phyloP scores from a whole-genome alignment of 1,140 invertebrate genomes.

The Pseudomyrmex gracilis region DNA sequence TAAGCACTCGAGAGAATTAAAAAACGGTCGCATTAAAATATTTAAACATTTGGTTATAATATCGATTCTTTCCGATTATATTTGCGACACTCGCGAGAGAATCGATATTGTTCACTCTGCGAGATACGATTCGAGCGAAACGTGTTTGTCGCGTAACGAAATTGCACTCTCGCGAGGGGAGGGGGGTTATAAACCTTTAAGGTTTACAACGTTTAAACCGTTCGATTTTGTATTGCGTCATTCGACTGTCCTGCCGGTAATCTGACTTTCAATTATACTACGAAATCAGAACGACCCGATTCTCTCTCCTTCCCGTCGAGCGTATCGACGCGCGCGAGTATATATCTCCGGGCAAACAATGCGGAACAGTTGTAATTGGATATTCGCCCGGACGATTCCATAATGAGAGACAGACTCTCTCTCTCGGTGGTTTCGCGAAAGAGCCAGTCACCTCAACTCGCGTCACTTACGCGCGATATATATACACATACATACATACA shows the following conservation, averaged over 20 bases:
- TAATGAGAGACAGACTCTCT: conserved; percentile 30
- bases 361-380: conserved; percentile 41
- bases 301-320: background rate
- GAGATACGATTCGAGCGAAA: background rate
- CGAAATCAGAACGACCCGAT: conserved; percentile 39
- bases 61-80: too few relatives aligned
- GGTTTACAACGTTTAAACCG: conserved; percentile 23
- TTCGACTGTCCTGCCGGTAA: conserved; percentile 15
- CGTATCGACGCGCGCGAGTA: conserved; percentile 16
- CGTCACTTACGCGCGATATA: background rate
- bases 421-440: background rate
- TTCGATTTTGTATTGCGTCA: conserved; percentile 27
- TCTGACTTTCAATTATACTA: conserved; percentile 54
- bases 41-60: too few relatives aligned
- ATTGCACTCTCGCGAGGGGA: background rate
- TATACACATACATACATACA: conserved; percentile 6
- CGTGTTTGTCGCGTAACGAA: conserved; percentile 26
- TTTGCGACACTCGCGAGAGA: too few relatives aligned
- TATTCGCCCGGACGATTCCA: conserved; percentile 20
- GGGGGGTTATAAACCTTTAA: background rate
- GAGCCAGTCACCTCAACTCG: background rate
- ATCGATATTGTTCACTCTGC: too few relatives aligned
- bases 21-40: too few relatives aligned
- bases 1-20: too few relatives aligned
- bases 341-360: conserved; percentile 36